These are phyloP conservation scores for Geophilus truncorum DNA, from an alignment of 2,888 invertebrate species.

Conservation along the genomic window DNA sequence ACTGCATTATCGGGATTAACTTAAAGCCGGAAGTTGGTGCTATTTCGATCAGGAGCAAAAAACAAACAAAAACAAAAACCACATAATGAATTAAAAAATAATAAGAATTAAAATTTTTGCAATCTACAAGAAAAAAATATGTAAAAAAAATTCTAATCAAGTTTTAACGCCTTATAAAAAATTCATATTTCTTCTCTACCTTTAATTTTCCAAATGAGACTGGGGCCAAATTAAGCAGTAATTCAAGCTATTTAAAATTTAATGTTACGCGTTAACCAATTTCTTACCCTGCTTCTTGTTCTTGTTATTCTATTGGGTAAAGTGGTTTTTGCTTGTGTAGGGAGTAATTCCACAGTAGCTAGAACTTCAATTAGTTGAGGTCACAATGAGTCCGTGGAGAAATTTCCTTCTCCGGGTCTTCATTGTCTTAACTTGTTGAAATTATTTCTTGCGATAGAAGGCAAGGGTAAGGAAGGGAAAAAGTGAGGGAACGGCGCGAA, in stretches of 20 bases:
- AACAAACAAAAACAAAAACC: background rate
- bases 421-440: constrained; percentile 17
- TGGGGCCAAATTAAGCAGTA: background rate
- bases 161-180: background rate
- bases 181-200: background rate
- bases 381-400: background rate
- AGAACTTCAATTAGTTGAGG: constrained; percentile 11
- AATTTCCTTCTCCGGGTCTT: constrained; percentile 1
- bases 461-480: background rate
- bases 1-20: background rate
- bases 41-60: background rate
- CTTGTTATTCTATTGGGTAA: constrained; percentile 8
- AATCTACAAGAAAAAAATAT: no score
- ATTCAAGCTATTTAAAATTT: constrained; percentile 2
- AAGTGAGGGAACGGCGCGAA: background rate
- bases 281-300: background rate
- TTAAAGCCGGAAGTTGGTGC: background rate
- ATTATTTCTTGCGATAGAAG: constrained; percentile 1
- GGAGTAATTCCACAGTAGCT: background rate
- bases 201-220: background rate
- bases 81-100: background rate
- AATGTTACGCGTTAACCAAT: background rate
- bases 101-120: no score
- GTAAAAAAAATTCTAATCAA: background rate
- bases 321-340: background rate